phyloP scores from a whole-genome alignment of 2,113 vertebrate genomes.

The Phycodurus eques region DNA sequence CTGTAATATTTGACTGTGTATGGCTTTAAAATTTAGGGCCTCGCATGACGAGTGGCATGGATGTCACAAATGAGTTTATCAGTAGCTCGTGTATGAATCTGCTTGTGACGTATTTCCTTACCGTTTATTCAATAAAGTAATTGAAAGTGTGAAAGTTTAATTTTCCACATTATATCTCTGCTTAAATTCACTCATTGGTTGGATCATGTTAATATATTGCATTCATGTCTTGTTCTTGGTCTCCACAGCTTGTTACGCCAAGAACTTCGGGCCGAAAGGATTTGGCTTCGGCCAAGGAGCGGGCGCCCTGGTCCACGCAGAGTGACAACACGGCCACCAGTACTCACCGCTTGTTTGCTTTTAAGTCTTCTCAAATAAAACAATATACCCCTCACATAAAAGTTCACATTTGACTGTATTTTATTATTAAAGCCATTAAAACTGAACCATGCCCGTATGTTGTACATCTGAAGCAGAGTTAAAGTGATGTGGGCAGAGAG shows the following conservation, averaged over 20 bases:
- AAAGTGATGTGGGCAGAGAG: conserved; percentile 63
- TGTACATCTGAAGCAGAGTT: conserved; percentile 73
- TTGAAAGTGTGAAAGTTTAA: too few species aligned
- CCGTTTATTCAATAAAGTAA: too few species aligned
- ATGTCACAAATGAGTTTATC: too few species aligned
- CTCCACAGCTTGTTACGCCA: conserved; percentile 89
- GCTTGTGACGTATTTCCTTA: too few species aligned
- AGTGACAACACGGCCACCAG: conserved; percentile 68
- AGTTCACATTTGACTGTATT: conserved; percentile 70
- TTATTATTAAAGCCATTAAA: conserved; percentile 80
- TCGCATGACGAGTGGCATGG: too few species aligned
- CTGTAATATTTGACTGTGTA: too few species aligned
- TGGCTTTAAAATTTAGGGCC: too few species aligned
- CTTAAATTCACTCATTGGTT: too few species aligned
- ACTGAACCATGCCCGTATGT: conserved; percentile 78
- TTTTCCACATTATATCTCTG: too few species aligned
- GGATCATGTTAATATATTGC: too few species aligned
- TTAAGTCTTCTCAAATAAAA: conserved; percentile 30
- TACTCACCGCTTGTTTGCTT: neutral
- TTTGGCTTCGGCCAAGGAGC: conserved; percentile 95
- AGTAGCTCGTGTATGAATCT: too few species aligned
- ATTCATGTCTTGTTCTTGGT: conserved; percentile 23
- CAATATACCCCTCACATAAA: neutral
- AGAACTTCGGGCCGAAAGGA: conserved; percentile 96
- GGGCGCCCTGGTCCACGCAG: conserved; percentile 86